phyloP scores from a whole-genome alignment of 1,140 invertebrate species.

The Solenopsis fugax region DNA sequence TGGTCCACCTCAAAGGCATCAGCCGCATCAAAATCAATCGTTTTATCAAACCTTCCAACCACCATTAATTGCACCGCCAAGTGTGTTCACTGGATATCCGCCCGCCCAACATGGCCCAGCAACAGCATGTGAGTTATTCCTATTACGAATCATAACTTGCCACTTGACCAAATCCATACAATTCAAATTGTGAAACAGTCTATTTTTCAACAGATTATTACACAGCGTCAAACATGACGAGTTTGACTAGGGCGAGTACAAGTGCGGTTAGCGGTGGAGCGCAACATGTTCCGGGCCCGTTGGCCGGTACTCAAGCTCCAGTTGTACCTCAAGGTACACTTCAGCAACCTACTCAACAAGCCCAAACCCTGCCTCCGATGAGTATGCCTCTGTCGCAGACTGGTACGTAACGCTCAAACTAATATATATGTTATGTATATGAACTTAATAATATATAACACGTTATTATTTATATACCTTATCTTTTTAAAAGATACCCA shows the following conservation, averaged over 20 bases:
- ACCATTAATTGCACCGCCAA: conserved; percentile 68
- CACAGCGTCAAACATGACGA: conserved; percentile 76
- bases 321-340: conserved; percentile 82
- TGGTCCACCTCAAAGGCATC: conserved; percentile 79
- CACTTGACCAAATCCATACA: not conserved
- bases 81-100: conserved; percentile 72
- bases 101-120: conserved; percentile 64
- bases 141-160: not conserved
- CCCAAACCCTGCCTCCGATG: conserved; percentile 80
- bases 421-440: too few relatives aligned
- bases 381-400: conserved; percentile 78
- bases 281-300: conserved; percentile 81
- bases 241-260: conserved; percentile 78
- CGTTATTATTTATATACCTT: not conserved
- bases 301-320: conserved; percentile 80
- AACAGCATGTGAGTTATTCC: conserved; percentile 76
- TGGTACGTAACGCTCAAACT: conserved; percentile 70
- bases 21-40: conserved; percentile 79
- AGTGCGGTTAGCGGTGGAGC: conserved; percentile 79
- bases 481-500: too few relatives aligned
- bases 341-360: conserved; percentile 81
- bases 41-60: conserved; percentile 76
- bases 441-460: too few relatives aligned
- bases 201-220: conserved; percentile 67
- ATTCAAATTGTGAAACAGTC: not conserved